Evolutionary conservation across 2,888 invertebrate genomes (phyloP).

Genomic region (Xestia xanthographa): DNA sequence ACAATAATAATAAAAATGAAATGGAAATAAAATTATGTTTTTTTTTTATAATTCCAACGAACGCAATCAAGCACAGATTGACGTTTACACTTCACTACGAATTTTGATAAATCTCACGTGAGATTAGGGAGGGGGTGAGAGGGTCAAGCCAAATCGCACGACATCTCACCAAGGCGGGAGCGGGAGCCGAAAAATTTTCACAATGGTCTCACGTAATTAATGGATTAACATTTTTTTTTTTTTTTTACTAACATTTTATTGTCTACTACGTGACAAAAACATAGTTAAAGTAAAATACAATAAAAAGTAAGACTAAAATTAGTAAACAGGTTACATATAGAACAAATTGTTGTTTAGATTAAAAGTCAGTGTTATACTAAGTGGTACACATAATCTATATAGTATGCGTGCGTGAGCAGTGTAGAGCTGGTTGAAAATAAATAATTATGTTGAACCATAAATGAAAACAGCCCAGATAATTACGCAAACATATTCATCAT

Average conservation of each 20-base stretch:
- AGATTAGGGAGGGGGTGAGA: too few species aligned
- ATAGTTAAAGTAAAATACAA: neutral
- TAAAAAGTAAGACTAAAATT: neutral
- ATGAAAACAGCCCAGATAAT: neutral
- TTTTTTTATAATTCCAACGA: too few species aligned
- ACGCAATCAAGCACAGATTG: too few species aligned
- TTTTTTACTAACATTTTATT: neutral
- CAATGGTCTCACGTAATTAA: too few species aligned
- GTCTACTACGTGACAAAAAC: neutral
- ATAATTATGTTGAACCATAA: neutral
- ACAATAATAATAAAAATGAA: too few species aligned
- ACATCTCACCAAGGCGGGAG: too few species aligned
- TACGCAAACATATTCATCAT: neutral
- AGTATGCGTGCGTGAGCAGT: neutral
- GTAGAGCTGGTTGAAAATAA: neutral
- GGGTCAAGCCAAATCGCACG: too few species aligned
- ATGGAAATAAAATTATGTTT: too few species aligned
- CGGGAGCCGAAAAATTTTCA: too few species aligned
- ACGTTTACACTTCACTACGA: too few species aligned
- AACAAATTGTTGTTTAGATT: neutral
- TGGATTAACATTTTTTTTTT: too few species aligned
- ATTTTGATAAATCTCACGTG: too few species aligned
- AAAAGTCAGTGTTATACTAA: neutral
- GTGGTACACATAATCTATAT: accelerated
- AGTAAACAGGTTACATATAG: neutral